phyloP scores from a whole-genome alignment of 2,797 vertebrate genomes.

The Dromococcyx pavoninus region DNA sequence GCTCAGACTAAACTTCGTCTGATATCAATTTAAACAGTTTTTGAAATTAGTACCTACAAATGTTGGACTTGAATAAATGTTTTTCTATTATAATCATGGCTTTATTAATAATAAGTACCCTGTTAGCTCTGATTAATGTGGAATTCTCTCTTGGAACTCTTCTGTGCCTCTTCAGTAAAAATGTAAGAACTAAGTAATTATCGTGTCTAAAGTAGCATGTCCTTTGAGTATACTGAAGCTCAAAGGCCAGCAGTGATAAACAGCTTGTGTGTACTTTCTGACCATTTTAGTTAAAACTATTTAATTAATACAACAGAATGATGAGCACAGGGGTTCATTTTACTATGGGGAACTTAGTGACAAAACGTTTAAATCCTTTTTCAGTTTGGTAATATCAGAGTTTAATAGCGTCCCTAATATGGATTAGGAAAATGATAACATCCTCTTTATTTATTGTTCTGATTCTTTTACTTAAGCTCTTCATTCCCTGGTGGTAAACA shows the following conservation, averaged over 20 bases:
- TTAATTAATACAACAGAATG: conserved; percentile 62
- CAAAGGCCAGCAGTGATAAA: conserved; percentile 69
- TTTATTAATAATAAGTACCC: conserved; percentile 65
- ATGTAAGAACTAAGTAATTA: conserved; percentile 70
- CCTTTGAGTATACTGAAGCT: conserved; percentile 59
- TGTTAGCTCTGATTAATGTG: conserved; percentile 71
- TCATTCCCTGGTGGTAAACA: conserved; percentile 16
- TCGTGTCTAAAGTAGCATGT: conserved; percentile 57
- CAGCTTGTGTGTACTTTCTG: conserved; percentile 57
- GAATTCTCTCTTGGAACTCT: conserved; percentile 66
- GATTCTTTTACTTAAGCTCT: conserved; percentile 35
- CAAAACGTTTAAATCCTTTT: conserved; percentile 61
- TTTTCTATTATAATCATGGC: conserved; percentile 53
- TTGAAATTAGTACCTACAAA: conserved; percentile 44
- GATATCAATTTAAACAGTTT: conserved; percentile 47
- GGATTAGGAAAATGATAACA: conserved; percentile 47
- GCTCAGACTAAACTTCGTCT: conserved; percentile 14
- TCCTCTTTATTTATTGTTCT: conserved; percentile 49
- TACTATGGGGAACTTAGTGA: conserved; percentile 49
- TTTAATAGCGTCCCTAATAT: conserved; percentile 52
- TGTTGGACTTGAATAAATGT: conserved; percentile 50
- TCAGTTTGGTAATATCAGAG: conserved; percentile 48
- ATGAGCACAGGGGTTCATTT: conserved; percentile 60
- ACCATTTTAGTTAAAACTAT: conserved; percentile 67
- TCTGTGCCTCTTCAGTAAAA: conserved; percentile 65